phyloP scores from a whole-genome alignment of 2,113 vertebrate genomes.

The Falco punctatus region DNA sequence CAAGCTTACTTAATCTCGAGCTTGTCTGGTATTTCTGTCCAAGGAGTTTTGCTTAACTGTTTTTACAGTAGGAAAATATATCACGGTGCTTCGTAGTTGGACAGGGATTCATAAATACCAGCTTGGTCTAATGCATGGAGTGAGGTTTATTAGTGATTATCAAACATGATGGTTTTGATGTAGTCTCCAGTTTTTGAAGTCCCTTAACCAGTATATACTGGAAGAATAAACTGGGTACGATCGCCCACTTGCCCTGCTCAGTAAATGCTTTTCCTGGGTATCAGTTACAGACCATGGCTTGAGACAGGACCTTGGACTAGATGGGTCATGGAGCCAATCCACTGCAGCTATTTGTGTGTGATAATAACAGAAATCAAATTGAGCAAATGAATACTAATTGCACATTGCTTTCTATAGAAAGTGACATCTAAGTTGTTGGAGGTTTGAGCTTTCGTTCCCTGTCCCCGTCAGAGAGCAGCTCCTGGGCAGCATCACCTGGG shows the following conservation, averaged over 20 bases:
- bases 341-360: neutral
- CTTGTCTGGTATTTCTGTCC: slow-evolving; percentile 17
- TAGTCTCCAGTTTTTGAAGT: neutral
- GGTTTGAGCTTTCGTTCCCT: neutral
- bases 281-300: neutral
- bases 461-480: neutral
- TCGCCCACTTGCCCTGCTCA: neutral
- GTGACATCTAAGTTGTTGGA: fast-evolving
- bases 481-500: neutral
- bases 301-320: neutral
- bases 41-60: neutral
- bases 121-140: neutral
- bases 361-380: neutral
- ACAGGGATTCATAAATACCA: neutral
- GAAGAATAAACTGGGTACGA: neutral
- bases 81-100: neutral
- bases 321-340: neutral
- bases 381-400: neutral
- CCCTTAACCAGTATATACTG: neutral
- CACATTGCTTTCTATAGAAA: fast-evolving
- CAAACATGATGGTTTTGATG: neutral
- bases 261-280: neutral
- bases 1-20: slow-evolving; percentile 32
- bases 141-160: neutral
- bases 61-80: slow-evolving; percentile 33